Evolutionary conservation across 2,113 vertebrate species (phyloP), one percentile per base, ranked within the genome.

Genomic region (Pimephales promelas): DNA sequence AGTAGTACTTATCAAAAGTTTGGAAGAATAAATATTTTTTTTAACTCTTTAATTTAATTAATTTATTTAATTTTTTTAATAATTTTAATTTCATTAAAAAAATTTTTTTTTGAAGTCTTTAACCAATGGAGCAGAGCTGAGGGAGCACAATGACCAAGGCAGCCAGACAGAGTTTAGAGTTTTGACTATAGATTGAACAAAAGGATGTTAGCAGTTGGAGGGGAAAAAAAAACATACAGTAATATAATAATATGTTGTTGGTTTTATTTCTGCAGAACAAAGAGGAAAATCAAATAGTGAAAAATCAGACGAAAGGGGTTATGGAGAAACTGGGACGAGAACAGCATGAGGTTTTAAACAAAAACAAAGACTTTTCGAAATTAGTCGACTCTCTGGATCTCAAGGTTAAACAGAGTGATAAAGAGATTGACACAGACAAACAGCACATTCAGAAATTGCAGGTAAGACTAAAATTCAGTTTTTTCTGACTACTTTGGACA

Each of bases 401-500:
- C 66, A 95, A 93, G 49, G 95, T 96, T 0, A 87, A 93, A 86
- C 94, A 87, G 74, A 95, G 88, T 70, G 90, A 94, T 70, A 85
- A 85, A 82, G 96, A 97, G 83, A 94, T 96, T 1, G 92, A 93
- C 5, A 28, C 0, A 0, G 95, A 96, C 87, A 88, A 91, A 26
- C 95, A 88, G 86, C 96, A 87, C 88, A 88, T 96, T 84, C 94
- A 94, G 87, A 95, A 89, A 70, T 89, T 96, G 6, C 95, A 96
- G 95, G 96, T 97, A 10, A 80, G 84, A 36, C 24, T 20, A 79
- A 52, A 54, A 28, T 28, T 1, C 8, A 56, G 7, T 52, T 49
- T 49, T 49, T 49, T 5, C 14, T 31, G 5, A 34, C 16, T 36
- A 36, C 62, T 34, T 66, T 66, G 28, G 8, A 34, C 3, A 34